A percentile compares a stretch with the other conserved stretches of the same genome.
Evolutionary conservation across 2,888 invertebrate species (phyloP).

Genomic region (Tolmerus cingulatus): DNA sequence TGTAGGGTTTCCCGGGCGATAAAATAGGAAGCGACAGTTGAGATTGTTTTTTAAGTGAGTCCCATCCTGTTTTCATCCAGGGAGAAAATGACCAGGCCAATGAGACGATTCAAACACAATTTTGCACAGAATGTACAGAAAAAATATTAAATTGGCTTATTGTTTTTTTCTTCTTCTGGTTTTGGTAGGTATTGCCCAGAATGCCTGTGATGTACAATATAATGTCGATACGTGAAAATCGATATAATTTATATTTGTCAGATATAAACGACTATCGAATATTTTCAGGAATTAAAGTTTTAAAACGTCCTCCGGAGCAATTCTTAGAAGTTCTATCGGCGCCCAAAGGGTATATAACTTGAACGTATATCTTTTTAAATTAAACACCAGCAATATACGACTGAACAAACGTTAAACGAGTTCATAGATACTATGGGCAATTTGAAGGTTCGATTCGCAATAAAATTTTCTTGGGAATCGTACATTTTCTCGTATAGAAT

Average conservation of each 20-base stretch:
- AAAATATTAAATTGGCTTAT: background rate
- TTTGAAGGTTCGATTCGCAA: background rate
- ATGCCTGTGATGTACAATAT: background rate
- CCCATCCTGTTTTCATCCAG: background rate
- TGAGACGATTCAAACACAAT: background rate
- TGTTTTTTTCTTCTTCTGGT: background rate
- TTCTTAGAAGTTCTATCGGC: background rate
- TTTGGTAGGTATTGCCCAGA: background rate
- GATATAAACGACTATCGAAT: background rate
- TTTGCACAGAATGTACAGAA: background rate
- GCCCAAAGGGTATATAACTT: background rate
- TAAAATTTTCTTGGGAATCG: background rate
- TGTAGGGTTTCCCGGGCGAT: background rate
- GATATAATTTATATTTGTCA: background rate
- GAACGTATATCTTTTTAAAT: background rate
- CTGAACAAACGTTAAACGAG: background rate
- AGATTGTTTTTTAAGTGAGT: slow-evolving; percentile 10
- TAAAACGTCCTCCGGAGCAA: background rate
- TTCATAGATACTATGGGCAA: background rate
- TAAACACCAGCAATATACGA: background rate
- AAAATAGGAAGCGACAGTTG: slow-evolving; percentile 10
- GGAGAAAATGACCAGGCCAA: background rate
- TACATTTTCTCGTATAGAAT: background rate
- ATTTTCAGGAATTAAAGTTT: background rate
- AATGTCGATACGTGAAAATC: background rate